These are phyloP conservation scores for Drosophila gunungcola DNA, from an alignment of 1,140 invertebrate species.

Conservation along the genomic window DNA sequence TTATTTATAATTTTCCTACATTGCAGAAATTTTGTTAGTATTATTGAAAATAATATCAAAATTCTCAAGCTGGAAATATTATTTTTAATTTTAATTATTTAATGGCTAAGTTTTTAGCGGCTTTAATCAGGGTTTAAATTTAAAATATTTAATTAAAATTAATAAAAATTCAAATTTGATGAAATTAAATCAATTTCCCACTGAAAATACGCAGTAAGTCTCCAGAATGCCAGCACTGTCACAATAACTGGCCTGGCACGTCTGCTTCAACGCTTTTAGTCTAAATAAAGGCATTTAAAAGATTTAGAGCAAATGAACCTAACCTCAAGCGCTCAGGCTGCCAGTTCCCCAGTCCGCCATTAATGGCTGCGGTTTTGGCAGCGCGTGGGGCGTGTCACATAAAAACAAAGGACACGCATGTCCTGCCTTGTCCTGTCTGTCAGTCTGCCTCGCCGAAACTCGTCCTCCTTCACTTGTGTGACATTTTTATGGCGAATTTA, in stretches of 20 bases:
- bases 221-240: constrained; percentile 20
- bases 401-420: constrained; percentile 82
- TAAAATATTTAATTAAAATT: background rate
- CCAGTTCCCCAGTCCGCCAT: constrained; percentile 56
- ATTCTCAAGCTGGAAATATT: too few relatives aligned
- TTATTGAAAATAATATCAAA: too few relatives aligned
- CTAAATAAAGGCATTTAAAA: constrained; percentile 83
- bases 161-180: background rate
- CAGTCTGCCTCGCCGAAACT: constrained; percentile 30
- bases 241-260: constrained; percentile 32
- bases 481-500: constrained; percentile 82
- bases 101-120: too few relatives aligned
- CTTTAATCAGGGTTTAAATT: too few relatives aligned
- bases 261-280: constrained; percentile 77
- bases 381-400: constrained; percentile 64
- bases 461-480: constrained; percentile 53
- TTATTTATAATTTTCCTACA: too few relatives aligned
- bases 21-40: too few relatives aligned
- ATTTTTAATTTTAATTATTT: too few relatives aligned
- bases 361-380: constrained; percentile 40
- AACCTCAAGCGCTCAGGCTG: constrained; percentile 58
- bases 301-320: constrained; percentile 83
- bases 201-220: background rate
- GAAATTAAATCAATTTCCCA: too few relatives aligned
- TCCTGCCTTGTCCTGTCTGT: constrained; percentile 55